These are phyloP conservation scores for Anisognathus igniventris DNA, from an alignment of 2,797 vertebrate species.

Conservation along the genomic window DNA sequence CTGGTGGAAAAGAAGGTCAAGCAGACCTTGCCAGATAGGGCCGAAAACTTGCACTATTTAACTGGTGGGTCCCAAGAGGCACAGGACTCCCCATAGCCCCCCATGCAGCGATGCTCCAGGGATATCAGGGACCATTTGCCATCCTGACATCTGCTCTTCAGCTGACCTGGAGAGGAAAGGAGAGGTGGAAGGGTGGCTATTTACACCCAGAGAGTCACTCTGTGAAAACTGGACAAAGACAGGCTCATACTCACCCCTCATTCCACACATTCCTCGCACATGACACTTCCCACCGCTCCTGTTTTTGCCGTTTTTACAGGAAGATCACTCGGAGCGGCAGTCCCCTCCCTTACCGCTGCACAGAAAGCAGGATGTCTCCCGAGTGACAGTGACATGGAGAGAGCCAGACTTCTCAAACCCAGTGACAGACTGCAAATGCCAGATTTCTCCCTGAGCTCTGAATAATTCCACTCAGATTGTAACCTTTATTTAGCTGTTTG, in stretches of 20 bases:
- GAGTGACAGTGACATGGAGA: not conserved
- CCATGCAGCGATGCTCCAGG: not conserved
- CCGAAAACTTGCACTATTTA: not conserved
- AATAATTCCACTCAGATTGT: conserved; percentile 67
- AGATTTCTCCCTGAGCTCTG: conserved; percentile 53
- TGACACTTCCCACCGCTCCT: not conserved
- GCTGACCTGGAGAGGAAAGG: not conserved
- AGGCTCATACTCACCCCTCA: conserved; percentile 1
- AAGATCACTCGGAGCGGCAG: not conserved
- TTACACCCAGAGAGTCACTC: not conserved
- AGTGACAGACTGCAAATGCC: conserved; percentile 59
- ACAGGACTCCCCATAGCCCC: not conserved
- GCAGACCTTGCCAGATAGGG: not conserved
- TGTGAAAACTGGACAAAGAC: not conserved
- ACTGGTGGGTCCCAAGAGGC: not conserved
- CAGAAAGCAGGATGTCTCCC: conserved; percentile 1
- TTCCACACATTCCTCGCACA: not conserved
- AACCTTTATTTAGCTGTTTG: conserved; percentile 71
- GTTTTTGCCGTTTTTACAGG: not conserved
- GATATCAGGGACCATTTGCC: not conserved
- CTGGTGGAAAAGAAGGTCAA: not conserved
- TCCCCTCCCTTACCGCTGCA: not conserved
- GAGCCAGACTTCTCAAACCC: conserved; percentile 35
- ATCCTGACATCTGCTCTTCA: not conserved
- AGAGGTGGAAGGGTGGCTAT: not conserved